Evolutionary conservation across 1,140 invertebrate species (phyloP), one percentile per base, ranked within the genome.

Genomic region (Lutraria rhynchaena): DNA sequence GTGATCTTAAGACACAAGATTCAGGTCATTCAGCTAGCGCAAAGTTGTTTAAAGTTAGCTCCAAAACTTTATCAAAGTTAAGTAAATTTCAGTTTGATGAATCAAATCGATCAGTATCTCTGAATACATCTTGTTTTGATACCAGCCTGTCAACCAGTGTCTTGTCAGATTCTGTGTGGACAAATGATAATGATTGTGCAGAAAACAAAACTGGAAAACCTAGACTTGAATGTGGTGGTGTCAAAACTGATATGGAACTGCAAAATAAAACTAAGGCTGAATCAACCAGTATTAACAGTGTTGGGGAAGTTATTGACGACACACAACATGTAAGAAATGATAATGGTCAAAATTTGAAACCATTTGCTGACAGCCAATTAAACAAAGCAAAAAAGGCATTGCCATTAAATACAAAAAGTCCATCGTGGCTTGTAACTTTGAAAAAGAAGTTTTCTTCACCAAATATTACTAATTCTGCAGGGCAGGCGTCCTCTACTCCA

Each of bases 61-160:
- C 27, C 5, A 55, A 55, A 37, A 75, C 73, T n/a, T 63, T 75
- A 33, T 75, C 55, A 31, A 75, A 75, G 46, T 49, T 75, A 49
- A 75, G 41, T 22, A 44, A 61, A 33, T 75, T 75, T 22, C 33
- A 75, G 46, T 75, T 75, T 63, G 73, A 75, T 75, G 73, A 75
- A 49, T 60, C 53, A 22, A 60, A 75, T n/a, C 61, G 73, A 15
- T 41, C 27, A 75, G 27, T 61, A 15, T 41, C 27, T 19, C 31
- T 61, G 3, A 75, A 61, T 49, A 0, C 4, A 24, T 61, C 57
- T 31, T 4, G 33, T 31, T 46, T 55, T 1, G 51, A 57, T 33
- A 22, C 13, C n/a, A 35, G 55, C 22, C 24, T 61, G 0, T 46
- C 57, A 19, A 35, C n/a, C 27, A 74, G 51, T 60, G 24, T 74